Percentiles rank a stretch among this genome's conserved stretches.
These are phyloP conservation scores for Pelecanoides urinatrix DNA, from an alignment of 2,113 vertebrate genomes.

Conservation along the genomic window DNA sequence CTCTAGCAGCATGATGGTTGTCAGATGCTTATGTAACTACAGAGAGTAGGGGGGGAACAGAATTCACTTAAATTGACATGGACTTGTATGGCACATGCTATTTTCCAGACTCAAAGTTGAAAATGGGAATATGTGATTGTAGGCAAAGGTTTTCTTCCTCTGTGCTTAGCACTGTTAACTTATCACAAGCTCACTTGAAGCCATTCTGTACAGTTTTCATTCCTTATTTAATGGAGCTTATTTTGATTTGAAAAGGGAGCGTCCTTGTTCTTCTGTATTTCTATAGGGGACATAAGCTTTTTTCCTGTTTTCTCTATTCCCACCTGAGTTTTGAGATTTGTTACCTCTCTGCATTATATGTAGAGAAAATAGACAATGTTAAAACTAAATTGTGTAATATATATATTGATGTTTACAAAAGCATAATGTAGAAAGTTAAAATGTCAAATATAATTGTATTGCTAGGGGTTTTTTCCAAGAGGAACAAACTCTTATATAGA, in stretches of 20 bases:
- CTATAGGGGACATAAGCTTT: neutral
- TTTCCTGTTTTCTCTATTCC: neutral
- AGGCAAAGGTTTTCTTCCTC: neutral
- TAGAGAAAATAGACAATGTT: neutral
- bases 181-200: neutral
- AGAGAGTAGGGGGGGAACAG: neutral
- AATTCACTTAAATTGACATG: neutral
- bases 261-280: neutral
- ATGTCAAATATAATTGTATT: neutral
- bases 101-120: neutral
- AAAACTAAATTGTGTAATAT: neutral
- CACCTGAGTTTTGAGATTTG: neutral
- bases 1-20: neutral
- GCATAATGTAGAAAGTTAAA: neutral
- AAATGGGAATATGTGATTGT: neutral
- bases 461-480: neutral
- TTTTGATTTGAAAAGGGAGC: neutral
- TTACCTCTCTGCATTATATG: neutral
- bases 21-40: neutral
- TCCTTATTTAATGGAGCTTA: neutral
- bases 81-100: neutral
- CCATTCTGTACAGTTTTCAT: neutral
- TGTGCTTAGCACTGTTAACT: neutral
- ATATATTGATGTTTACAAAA: neutral
- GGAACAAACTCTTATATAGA: neutral